Base-by-base conservation (phyloP, 1,140 invertebrate genomes). In the Heterodera carotae region DNA sequence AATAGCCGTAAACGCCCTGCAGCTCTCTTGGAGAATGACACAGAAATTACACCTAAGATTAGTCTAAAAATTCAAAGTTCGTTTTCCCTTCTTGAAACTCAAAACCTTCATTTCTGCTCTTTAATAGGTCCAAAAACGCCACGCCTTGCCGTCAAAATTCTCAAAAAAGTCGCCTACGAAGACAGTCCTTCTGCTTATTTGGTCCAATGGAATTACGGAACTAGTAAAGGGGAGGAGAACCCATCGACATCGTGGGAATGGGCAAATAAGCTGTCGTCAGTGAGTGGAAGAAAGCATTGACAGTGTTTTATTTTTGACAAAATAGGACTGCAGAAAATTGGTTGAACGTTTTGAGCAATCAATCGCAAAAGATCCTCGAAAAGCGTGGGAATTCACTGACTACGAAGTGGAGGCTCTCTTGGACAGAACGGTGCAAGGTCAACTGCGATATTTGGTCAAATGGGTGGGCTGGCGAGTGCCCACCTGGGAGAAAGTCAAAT, bases 341-440 rank as follows among this genome's bases (percentile, higher is more conserved):
- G 59, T 48, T 48, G 36, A 22, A 48, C 10, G 31, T 56, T 70
- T 70, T 43, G 69, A 70, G 34, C 36, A 25, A 10, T 56, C 48
- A 48, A 31, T 70, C 3, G 48, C 39, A 53, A 10, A 70, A 6
- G 36, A 70, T 48, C 8, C 29, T 2, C 27, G 43, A 48, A 18
- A 31, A n/a, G 69, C 33, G 0, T 6, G 18, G 2, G 69, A 70
- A 56, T 70, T 70, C 15, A 70, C 69, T 8, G 69, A 70, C 31
- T 70, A 70, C 59, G 69, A 70, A 43, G 69, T 70, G 5, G 39
- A 70, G 22, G 34, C 69, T 6, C 43, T 70, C 22, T 70, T 70
- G 69, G 69, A 70, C 33, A 70, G 39, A 43, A 70, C 69, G 22
- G 29, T 70, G 31, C 48, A 22, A 4, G 3, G 7, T 8, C 18